Evolutionary conservation across 2,797 vertebrate genomes (phyloP).

Genomic region (Alca torda): DNA sequence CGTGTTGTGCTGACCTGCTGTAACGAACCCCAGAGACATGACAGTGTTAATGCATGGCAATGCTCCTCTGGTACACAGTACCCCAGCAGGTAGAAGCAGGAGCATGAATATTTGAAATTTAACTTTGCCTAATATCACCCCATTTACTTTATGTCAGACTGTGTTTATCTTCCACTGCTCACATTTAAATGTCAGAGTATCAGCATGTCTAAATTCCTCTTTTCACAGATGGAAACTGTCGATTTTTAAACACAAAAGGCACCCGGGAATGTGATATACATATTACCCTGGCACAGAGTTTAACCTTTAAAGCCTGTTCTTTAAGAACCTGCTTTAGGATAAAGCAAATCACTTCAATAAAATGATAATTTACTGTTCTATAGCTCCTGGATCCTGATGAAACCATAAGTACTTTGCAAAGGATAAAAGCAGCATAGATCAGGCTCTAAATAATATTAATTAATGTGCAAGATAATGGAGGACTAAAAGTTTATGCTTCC

Average conservation of each 20-base stretch:
- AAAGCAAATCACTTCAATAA: neutral
- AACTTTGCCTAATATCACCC: conserved; percentile 26
- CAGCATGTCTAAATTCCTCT: conserved; percentile 51
- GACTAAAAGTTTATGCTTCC: neutral
- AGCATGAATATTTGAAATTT: neutral
- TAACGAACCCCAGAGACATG: neutral
- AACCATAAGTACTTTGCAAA: neutral
- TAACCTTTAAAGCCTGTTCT: conserved; percentile 35
- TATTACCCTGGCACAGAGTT: conserved; percentile 14
- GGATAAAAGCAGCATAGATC: neutral
- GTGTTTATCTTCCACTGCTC: conserved; percentile 42
- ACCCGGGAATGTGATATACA: conserved; percentile 33
- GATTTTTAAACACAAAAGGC: conserved; percentile 46
- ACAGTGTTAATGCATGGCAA: neutral
- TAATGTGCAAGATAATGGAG: neutral
- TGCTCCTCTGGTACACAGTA: neutral
- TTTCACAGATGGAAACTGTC: conserved; percentile 43
- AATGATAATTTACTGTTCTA: neutral
- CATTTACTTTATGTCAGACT: conserved; percentile 17
- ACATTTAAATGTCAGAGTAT: conserved; percentile 62
- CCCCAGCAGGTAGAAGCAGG: neutral
- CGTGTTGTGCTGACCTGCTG: neutral
- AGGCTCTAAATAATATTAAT: neutral
- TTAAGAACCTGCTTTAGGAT: neutral
- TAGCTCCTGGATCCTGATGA: neutral